Evolutionary conservation across 2,797 vertebrate species (phyloP), one percentile per base, ranked within the genome.

Genomic region (Esox lucius): DNA sequence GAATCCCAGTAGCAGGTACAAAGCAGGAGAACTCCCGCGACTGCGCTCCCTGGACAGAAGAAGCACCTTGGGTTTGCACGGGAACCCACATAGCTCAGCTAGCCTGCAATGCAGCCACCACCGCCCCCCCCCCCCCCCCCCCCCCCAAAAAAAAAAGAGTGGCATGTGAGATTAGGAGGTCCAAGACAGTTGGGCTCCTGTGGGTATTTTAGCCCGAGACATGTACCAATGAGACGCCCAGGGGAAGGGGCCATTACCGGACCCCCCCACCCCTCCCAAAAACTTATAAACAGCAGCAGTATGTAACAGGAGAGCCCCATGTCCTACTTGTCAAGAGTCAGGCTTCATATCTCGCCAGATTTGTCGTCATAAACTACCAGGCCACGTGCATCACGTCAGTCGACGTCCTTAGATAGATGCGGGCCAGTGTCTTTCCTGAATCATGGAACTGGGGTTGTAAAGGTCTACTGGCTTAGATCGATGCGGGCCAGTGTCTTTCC

Each of bases 121-220:
- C 28, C 28, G 15, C 31, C 70, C n/a, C 56, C 19, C 19, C 70
- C 73, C 53, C 42, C n/a, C 16, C 59, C 48, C 12, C 70, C n/a
- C 56, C 22, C 22, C 71, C 74, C 69, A 86, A 84, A 78, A 83
- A 89, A 83, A 90, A 89, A 86, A 84, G 59, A 82, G 78, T 85
- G 79, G 85, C 77, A 77, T 75, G 75, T 84, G 85, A 85, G 86
- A 81, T 68, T 22, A 33, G 53, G 49, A 33, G 72, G 81, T 51
- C 79, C 22, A 81, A 80, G 90, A 92, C 91, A 86, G 71, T 48
- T 72, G 71, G 90, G 86, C 92, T 89, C 91, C 88, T n/a, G 70
- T 62, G 84, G 74, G 90, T 92, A 94, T 94, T 94, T 94, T 93
- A 91, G 85, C 88, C 88, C 83, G 72, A 46, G 67, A 70, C 49